phyloP scores from a whole-genome alignment of 2,888 invertebrate genomes.

The Rhingia rostrata region DNA sequence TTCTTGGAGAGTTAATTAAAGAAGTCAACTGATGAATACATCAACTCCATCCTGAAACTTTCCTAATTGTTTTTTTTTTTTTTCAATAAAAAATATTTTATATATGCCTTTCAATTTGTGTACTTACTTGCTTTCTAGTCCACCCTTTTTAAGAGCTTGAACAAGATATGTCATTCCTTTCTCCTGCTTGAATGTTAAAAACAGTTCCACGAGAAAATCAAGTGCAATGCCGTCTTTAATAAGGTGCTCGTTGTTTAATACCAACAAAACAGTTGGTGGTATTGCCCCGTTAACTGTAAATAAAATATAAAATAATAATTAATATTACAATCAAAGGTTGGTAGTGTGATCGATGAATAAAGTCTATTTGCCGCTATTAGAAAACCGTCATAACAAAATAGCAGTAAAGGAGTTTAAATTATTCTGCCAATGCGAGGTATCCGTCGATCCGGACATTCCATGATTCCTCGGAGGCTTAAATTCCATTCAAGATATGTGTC shows the following conservation, averaged over 20 bases:
- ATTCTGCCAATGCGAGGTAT: too few relatives aligned
- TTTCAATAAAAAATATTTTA: neutral
- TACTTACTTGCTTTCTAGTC: constrained; percentile 87
- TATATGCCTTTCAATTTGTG: too few relatives aligned
- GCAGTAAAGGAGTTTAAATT: too few relatives aligned
- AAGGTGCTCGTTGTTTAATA: constrained; percentile 95
- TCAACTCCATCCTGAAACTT: constrained; percentile 78
- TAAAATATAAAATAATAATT: neutral
- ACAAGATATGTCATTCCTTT: constrained; percentile 93
- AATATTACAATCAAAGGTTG: too few relatives aligned
- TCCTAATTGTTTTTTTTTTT: constrained; percentile 57
- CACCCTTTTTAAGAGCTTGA: constrained; percentile 93
- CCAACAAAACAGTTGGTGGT: constrained; percentile 93
- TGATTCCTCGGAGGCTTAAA: too few relatives aligned
- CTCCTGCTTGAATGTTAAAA: constrained; percentile 95
- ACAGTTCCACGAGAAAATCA: constrained; percentile 96
- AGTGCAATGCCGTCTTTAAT: constrained; percentile 96
- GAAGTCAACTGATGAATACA: constrained; percentile 76
- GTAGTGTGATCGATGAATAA: too few relatives aligned
- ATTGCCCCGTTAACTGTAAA: constrained; percentile 91
- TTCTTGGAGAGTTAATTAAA: constrained; percentile 81
- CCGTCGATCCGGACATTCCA: too few relatives aligned
- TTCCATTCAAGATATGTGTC: too few relatives aligned
- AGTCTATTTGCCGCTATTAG: too few relatives aligned
- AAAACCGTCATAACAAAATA: too few relatives aligned